A percentile compares a stretch with the other conserved stretches of the same genome.
phyloP scores from a whole-genome alignment of 2,113 vertebrate genomes.

The Ovis canadensis region DNA sequence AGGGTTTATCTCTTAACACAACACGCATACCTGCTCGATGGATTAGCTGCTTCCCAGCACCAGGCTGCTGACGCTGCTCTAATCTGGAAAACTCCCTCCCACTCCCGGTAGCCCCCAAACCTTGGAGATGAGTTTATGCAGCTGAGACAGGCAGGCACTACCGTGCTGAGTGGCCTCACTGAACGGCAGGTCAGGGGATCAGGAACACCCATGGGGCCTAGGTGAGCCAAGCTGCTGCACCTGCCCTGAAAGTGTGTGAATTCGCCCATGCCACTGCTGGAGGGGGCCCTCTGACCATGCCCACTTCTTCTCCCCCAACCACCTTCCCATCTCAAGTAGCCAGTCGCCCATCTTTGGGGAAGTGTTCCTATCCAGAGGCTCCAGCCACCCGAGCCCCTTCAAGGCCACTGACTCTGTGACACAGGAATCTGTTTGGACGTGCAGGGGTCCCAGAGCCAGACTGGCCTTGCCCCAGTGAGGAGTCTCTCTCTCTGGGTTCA shows the following conservation, averaged over 20 bases:
- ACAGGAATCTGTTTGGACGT: rapidly evolving
- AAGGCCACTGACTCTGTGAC: background rate
- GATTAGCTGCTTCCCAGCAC: background rate
- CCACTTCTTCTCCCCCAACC: background rate
- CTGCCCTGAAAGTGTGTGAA: background rate
- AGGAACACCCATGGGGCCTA: background rate
- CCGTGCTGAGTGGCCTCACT: rapidly evolving
- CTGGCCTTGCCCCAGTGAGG: background rate
- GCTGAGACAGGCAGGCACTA: background rate
- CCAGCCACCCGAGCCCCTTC: background rate
- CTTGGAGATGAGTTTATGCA: background rate
- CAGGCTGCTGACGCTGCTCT: background rate
- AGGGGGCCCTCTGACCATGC: rapidly evolving
- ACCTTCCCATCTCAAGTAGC: background rate
- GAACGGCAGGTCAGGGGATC: no score
- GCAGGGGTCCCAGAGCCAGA: background rate
- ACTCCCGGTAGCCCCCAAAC: background rate
- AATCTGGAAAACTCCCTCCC: background rate
- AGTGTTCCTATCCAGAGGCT: background rate
- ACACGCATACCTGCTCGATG: rapidly evolving
- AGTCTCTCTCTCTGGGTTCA: background rate
- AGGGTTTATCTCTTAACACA: background rate
- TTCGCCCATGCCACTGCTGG: rapidly evolving
- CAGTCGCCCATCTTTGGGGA: background rate
- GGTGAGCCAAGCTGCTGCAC: background rate